Evolutionary conservation across 2,888 invertebrate genomes (phyloP).

Genomic region (Monopis laevigella): DNA sequence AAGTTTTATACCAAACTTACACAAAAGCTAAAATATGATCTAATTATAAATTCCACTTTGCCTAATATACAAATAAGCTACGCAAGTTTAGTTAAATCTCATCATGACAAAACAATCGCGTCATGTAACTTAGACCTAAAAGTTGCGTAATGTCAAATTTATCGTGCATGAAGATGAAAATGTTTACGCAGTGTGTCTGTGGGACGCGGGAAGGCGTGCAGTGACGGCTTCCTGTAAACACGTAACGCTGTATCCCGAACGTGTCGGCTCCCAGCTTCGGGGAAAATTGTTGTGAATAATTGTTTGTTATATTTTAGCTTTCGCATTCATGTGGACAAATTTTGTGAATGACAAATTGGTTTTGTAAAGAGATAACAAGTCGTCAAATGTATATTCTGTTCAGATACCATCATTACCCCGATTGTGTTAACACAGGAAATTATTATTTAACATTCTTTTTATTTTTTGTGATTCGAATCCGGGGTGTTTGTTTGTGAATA

Average conservation of each 20-base stretch:
- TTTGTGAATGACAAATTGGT: constrained; percentile 12
- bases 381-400: constrained; percentile 3
- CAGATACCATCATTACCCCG: too few relatives aligned
- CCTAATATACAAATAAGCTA: background rate
- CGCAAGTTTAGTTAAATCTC: background rate
- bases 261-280: constrained; percentile 33
- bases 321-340: constrained; percentile 11
- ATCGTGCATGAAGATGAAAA: constrained; percentile 27
- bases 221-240: constrained; percentile 49
- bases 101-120: constrained; percentile 9
- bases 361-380: constrained; percentile 7
- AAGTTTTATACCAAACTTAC: background rate
- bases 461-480: background rate
- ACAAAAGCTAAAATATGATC: background rate
- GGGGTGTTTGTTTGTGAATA: background rate
- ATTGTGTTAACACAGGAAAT: too few relatives aligned
- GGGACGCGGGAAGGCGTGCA: constrained; percentile 26
- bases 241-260: constrained; percentile 40
- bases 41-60: too few relatives aligned
- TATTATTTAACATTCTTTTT: constrained; percentile 5
- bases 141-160: constrained; percentile 23
- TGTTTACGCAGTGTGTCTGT: constrained; percentile 26
- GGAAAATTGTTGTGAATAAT: constrained; percentile 29
- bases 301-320: constrained; percentile 30
- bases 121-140: constrained; percentile 10